Base-by-base conservation (phyloP, 1,140 invertebrate genomes). In the Pogonomyrmex barbatus region DNA sequence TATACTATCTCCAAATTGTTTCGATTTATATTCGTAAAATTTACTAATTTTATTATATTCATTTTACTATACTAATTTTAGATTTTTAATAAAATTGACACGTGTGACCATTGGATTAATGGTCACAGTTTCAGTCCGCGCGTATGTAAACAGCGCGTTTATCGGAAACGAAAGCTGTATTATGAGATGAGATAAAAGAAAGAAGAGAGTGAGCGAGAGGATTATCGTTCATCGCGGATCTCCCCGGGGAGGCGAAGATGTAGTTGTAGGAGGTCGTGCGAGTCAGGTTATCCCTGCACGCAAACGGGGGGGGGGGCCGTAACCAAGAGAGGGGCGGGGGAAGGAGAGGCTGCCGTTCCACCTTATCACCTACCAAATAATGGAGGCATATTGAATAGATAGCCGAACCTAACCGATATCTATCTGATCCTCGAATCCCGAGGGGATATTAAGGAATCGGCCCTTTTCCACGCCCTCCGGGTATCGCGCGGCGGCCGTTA, bases 331-430 rank as follows among this genome's bases (percentile, higher is more conserved):
- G 14, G 14, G 52, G 67, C 56, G 81, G 65, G 67, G 56, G 58
- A 50, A 68, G 82, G 67, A 75, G 82, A 24, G 54, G 60, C 75
- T 77, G 62, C 79, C 89, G 89, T 90, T 90, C 86, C 87, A 92
- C 88, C 91, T 92, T 93, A 93, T 93, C 92, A 91, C 91, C 88
- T 88, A 92, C 90, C 92, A 91, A 93, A 93, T 93, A 93, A 92
- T 92, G 88, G 91, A 87, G 87, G 91, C 91, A 91, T 93, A 93
- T 93, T 92, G 92, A 93, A 93, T 93, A 93, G 92, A 93, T 93
- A 93, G 90, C 83, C 91, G 68, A 89, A 83, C 89, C 88, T 91
- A 84, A 92, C 82, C 91, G 88, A 89, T 90, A 91, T 92, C 88
- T 92, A 92, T 92, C 91, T 87, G 91, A 92, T 92, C 88, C 87